Percentiles rank a stretch among this genome's conserved stretches.
Evolutionary conservation across 2,797 vertebrate genomes (phyloP).

Genomic region (Gambelia wislizenii): DNA sequence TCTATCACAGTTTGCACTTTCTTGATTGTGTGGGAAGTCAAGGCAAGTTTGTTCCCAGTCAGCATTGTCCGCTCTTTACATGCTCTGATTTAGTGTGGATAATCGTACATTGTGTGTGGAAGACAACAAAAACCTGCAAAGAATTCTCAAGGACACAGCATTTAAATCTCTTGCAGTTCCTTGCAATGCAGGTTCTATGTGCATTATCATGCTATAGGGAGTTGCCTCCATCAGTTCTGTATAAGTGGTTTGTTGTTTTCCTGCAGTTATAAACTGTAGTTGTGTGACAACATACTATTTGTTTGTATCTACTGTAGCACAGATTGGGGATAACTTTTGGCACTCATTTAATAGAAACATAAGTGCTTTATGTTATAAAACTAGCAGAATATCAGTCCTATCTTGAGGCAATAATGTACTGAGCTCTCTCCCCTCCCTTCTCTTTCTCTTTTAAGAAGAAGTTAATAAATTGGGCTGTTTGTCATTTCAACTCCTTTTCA

Average conservation of each 20-base stretch:
- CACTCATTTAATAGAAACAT: background rate
- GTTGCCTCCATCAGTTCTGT: background rate
- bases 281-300: conserved; percentile 21
- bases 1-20: background rate
- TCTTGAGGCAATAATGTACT: background rate
- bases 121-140: background rate
- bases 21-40: background rate
- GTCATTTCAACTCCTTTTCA: conserved; percentile 4
- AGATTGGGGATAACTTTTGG: conserved; percentile 42
- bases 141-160: background rate
- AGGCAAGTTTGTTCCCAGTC: background rate
- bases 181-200: background rate
- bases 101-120: background rate
- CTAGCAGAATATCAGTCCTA: background rate
- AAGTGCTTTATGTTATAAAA: background rate
- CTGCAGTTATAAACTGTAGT: background rate
- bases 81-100: background rate
- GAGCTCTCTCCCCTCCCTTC: background rate
- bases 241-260: conserved; percentile 7
- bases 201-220: background rate
- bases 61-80: conserved; percentile 3
- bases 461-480: background rate
- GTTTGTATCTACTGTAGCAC: conserved; percentile 50
- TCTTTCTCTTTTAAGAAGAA: background rate
- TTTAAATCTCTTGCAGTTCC: conserved; percentile 41